Percentiles rank a stretch among this genome's conserved stretches.
phyloP scores from a whole-genome alignment of 23 tunicate genomes.

The Aplidium turbinatum region DNA sequence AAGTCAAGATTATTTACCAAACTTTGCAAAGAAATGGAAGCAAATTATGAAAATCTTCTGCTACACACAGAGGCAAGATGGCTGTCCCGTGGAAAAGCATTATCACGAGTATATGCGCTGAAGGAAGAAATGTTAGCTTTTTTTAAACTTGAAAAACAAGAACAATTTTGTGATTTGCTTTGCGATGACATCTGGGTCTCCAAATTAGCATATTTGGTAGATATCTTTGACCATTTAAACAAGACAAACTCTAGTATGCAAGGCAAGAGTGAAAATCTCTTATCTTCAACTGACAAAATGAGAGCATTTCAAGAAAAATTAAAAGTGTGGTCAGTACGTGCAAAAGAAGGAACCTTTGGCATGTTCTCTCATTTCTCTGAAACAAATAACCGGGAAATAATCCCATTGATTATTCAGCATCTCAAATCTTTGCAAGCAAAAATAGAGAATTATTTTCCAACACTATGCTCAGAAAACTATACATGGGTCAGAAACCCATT shows the following conservation, averaged over 20 bases:
- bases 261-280: no score
- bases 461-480: no score
- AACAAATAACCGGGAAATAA: no score
- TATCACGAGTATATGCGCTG: constrained; percentile 49
- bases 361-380: no score
- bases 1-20: constrained; percentile 34
- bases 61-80: constrained; percentile 44
- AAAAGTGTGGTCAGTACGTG: no score
- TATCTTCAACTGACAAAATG: no score
- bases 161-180: constrained; percentile 38
- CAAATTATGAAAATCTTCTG: constrained; percentile 48
- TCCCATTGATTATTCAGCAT: no score
- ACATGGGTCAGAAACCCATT: no score
- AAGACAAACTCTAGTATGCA: constrained; percentile 46
- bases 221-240: constrained; percentile 46
- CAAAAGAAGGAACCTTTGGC: no score
- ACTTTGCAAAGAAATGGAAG: constrained; percentile 37
- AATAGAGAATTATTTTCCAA: no score
- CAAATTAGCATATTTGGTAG: constrained; percentile 48
- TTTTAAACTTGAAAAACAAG: constrained; percentile 39
- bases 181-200: constrained; percentile 40
- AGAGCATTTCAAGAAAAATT: no score
- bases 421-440: no score
- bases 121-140: constrained; percentile 41
- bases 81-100: constrained; percentile 46